phyloP scores from a whole-genome alignment of 2,797 vertebrate genomes.

The Dermochelys coriacea region DNA sequence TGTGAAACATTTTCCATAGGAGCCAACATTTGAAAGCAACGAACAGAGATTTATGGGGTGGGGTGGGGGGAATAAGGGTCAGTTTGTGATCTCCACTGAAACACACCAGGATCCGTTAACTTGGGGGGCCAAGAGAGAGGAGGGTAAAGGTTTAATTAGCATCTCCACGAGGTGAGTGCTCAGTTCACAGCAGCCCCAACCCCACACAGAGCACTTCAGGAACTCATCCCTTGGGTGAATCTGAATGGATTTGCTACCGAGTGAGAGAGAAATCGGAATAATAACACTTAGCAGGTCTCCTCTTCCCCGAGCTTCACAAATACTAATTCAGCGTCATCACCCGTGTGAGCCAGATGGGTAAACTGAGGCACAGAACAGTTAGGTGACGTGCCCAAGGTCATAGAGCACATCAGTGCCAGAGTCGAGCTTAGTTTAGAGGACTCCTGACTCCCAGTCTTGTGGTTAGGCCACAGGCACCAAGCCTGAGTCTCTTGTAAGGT shows the following conservation, averaged over 20 bases:
- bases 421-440: not conserved
- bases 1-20: not conserved
- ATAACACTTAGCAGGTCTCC: not conserved
- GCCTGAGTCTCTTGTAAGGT: not conserved
- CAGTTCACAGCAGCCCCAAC: not conserved
- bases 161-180: not conserved
- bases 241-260: not conserved
- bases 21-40: not conserved
- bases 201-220: not conserved
- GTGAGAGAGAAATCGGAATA: not conserved
- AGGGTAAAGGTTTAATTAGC: not conserved
- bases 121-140: not conserved
- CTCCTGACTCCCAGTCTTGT: not conserved
- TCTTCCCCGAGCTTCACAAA: not conserved
- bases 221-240: too few relatives aligned
- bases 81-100: not conserved
- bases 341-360: not conserved
- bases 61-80: not conserved
- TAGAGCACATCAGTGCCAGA: not conserved
- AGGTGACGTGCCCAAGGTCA: not conserved
- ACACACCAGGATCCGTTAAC: not conserved
- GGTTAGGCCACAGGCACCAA: not conserved
- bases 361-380: not conserved
- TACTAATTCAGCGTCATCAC: not conserved
- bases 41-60: not conserved